Evolutionary conservation across 2,888 invertebrate genomes (phyloP).

Genomic region (Crepidodera aurea): DNA sequence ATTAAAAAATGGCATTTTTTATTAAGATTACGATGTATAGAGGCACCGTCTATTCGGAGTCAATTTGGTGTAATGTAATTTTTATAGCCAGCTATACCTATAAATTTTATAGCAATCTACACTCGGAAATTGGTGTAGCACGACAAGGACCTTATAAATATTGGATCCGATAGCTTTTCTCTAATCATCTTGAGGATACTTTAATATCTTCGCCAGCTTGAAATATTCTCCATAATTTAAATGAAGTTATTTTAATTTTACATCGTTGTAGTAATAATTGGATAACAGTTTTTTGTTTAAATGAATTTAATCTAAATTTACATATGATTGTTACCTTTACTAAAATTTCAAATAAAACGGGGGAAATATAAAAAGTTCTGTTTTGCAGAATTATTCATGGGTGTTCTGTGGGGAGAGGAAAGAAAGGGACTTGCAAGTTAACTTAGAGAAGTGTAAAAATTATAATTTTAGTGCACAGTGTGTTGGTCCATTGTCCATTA

Average conservation of each 20-base stretch:
- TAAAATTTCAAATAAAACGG: too few species aligned
- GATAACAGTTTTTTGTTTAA: too few species aligned
- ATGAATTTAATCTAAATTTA: too few species aligned
- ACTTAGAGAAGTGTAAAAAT: too few species aligned
- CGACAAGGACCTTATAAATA: conserved; percentile 56
- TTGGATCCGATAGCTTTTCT: conserved; percentile 49
- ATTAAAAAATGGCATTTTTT: conserved; percentile 36
- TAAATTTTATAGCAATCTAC: conserved; percentile 60
- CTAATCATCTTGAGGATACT: conserved; percentile 50
- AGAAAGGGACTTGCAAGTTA: too few species aligned
- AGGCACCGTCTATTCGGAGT: conserved; percentile 52
- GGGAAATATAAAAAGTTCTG: too few species aligned
- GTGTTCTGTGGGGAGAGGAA: too few species aligned
- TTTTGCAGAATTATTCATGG: too few species aligned
- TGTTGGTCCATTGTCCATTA: too few species aligned
- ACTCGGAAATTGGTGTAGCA: conserved; percentile 54
- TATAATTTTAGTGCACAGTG: too few species aligned
- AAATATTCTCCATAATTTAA: conserved; percentile 40
- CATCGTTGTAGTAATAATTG: too few species aligned
- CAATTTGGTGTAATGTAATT: conserved; percentile 60
- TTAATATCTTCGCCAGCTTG: conserved; percentile 34
- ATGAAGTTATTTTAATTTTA: conserved; percentile 9
- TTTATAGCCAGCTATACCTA: conserved; percentile 57
- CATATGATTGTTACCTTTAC: too few species aligned
- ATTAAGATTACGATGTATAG: conserved; percentile 32